phyloP scores from a whole-genome alignment of 2,113 vertebrate species.

The Ageneiosus marmoratus region DNA sequence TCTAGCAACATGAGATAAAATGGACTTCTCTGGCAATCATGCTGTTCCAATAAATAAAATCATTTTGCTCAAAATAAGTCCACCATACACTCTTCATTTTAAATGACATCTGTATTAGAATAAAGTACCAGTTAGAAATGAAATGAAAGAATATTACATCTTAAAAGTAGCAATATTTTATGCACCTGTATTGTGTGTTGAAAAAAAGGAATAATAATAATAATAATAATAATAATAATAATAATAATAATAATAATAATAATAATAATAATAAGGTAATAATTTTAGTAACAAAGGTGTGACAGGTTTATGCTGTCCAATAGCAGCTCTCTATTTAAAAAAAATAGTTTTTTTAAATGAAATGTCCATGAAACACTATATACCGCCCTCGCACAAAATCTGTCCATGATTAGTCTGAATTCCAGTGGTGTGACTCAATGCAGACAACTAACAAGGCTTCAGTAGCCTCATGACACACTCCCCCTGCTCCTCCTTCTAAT shows the following conservation, averaged over 20 bases:
- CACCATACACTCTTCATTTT: background rate
- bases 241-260: background rate
- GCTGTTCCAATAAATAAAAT: background rate
- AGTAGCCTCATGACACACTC: slow-evolving; percentile 15
- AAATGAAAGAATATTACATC: no score
- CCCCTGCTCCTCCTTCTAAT: slow-evolving; percentile 24
- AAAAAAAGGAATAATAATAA: background rate
- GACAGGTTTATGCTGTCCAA: background rate
- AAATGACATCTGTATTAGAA: background rate
- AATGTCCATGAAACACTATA: background rate
- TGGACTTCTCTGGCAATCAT: slow-evolving; percentile 1
- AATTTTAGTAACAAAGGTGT: background rate
- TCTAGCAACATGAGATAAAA: slow-evolving; percentile 26
- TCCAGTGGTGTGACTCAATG: slow-evolving; percentile 22
- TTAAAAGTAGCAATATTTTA: background rate
- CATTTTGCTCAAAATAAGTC: background rate
- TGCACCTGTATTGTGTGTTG: background rate
- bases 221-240: background rate
- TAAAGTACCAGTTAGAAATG: background rate
- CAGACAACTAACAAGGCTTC: slow-evolving; percentile 9
- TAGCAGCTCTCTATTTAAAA: background rate
- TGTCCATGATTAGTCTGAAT: slow-evolving; percentile 16
- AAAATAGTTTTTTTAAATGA: background rate
- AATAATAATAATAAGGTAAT: background rate
- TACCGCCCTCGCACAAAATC: background rate